Base-by-base conservation (phyloP, 2,113 vertebrate genomes). In the Urocitellus parryii region DNA sequence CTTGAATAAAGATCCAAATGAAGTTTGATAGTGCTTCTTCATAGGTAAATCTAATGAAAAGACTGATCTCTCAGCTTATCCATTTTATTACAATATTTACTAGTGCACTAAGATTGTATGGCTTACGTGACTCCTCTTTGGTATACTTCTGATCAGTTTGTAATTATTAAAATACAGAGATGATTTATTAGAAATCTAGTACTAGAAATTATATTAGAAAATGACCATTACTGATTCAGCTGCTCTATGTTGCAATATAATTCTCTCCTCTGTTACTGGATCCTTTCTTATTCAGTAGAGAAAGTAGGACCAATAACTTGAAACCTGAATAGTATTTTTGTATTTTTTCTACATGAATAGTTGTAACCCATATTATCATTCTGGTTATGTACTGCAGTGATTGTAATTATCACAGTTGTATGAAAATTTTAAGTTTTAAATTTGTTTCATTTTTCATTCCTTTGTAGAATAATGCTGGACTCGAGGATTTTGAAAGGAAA, bases 401-500 rank as follows among this genome's bases (percentile, higher is more conserved):
- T 89, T 87, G 37, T 76, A 86, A 27, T 92, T 78, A 42, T 25
- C 22, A 53, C 92, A 70, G 76, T 2, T 82, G 8, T 63, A 18
- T 45, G 20, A 96, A 5, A 96, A 94, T 5, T 70, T 96, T 25
- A 80, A 4, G 82, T 94, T 74, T 95, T 76, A 84, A 88, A 14
- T 87, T 72, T 88, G 2, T 98, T 98, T 61, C 94, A 5, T 65
- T 90, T 97, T 93, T 83, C 39, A 51, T 94, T 11, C 68, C 48
- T 27, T 1, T 93, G 5, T 98, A 99, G 99, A 99, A 99, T 98
- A 99, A 99, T 98, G 99, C 99, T 68, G 98, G 99, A 96, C 99
- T 99, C 96, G 99, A 99, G 97, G 99, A 99, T 98, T 99, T 99
- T 97, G 99, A 99, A 89, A 99, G 99, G 98, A 99, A 99, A 98